These are phyloP conservation scores for Origma solitaria DNA, from an alignment of 2,113 vertebrate genomes.

Conservation along the genomic window DNA sequence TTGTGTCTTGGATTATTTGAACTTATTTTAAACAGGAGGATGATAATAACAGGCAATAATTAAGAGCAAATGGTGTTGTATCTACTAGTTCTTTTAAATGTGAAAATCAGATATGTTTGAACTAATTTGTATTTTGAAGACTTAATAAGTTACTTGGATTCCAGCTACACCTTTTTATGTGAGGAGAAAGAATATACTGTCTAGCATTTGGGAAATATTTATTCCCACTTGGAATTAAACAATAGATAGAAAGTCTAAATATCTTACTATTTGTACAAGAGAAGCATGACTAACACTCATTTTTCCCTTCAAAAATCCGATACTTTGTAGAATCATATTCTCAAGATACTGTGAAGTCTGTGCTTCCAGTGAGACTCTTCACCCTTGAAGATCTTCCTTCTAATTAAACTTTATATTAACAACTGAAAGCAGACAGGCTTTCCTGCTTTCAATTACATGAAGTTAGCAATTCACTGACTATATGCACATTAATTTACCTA, in stretches of 20 bases:
- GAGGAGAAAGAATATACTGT: neutral
- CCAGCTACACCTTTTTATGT: neutral
- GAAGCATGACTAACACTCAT: neutral
- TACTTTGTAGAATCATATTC: neutral
- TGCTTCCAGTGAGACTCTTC: constrained; percentile 18
- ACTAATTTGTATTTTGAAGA: neutral
- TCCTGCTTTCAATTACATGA: constrained; percentile 50
- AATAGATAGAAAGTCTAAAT: neutral
- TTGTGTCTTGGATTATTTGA: neutral
- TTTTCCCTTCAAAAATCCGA: neutral
- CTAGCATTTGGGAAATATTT: neutral
- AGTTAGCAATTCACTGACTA: constrained; percentile 21
- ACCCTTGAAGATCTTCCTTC: constrained; percentile 23
- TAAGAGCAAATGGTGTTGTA: neutral
- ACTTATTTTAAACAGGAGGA: neutral
- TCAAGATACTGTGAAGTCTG: neutral
- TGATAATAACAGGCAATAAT: neutral
- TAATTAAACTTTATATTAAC: constrained; percentile 60
- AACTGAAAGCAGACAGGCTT: constrained; percentile 39
- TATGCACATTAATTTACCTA: constrained; percentile 30
- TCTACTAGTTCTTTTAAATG: neutral
- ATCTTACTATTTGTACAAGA: neutral
- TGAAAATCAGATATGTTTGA: neutral
- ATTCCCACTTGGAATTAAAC: neutral
- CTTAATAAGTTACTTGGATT: neutral